Conservation (phyloP, 2,797 vertebrate genomes). For the Rhabdophis nuchalis region DNA sequence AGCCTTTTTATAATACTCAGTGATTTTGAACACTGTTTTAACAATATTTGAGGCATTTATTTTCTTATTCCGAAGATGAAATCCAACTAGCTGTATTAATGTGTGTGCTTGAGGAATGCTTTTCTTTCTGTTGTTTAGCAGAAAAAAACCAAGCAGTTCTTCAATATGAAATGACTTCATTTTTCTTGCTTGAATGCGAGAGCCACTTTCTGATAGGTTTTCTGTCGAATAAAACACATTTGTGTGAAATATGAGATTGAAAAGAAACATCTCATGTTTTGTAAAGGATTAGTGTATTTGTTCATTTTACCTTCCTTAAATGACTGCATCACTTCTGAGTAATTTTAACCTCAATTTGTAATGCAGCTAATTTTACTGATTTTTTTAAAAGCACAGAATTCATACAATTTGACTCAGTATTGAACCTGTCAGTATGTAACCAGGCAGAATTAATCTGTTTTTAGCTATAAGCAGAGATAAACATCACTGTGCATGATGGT, state of each 20-base stretch:
- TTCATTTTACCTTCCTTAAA: not conserved
- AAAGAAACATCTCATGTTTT: not conserved
- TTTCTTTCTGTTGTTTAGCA: not conserved
- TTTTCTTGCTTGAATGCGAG: not conserved
- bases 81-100: not conserved
- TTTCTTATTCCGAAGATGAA: not conserved
- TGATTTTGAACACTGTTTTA: not conserved
- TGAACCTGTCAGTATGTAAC: not conserved
- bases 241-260: not conserved
- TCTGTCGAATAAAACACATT: not conserved
- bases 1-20: not conserved
- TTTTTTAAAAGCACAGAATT: not conserved
- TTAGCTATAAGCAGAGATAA: not conserved
- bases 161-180: not conserved
- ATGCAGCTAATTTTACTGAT: not conserved
- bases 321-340: not conserved
- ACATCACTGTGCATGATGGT: not conserved
- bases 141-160: not conserved
- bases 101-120: not conserved
- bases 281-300: not conserved
- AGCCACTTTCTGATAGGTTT: not conserved
- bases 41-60: not conserved
- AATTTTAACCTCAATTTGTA: not conserved
- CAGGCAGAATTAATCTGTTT: not conserved
- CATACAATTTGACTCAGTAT: not conserved